Base-by-base conservation (phyloP, 2,888 invertebrate species). In the Ctenicera cuprea region DNA sequence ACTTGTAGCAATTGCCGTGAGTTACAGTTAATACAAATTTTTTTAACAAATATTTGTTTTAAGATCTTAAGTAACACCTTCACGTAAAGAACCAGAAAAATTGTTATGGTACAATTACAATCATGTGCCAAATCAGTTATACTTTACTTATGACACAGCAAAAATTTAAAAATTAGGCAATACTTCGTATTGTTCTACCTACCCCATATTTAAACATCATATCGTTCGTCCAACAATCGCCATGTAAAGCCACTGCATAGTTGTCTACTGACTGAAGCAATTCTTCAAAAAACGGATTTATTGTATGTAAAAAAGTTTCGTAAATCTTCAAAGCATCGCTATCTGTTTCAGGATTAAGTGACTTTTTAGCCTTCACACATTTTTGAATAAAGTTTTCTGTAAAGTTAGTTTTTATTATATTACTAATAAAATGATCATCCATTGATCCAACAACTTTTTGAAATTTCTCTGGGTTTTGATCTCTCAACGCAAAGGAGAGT, bases 401-500 rank as follows among this genome's bases (percentile, higher is more conserved):
- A 41, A n/a, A n/a, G 12, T 41, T 14, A 41, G 12, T n/a, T 8
- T 41, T 41, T 41, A 14, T 26, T 12, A 63, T 26, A n/a, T n/a
- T 7, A 26, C 0, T 20, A 16, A 11, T 14, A 26, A 45, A 63
- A 18, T 54, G 26, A 33, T n/a, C 33, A 22, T 57, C 30, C 41
- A 41, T 61, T 26, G 9, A 16, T 18, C 43, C 43, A 1, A 22
- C 43, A 12, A 63, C 4, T 14, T 64, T 43, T 3, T 45, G 30
- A 45, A 71, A 71, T 8, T 26, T 14, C 16, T 82, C 77, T 1
- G 81, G 80, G 20, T 82, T 64, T 52, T 81, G 77, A 50, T 83
- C 76, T 22, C 77, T 81, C 48, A 85, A 70, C 0, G 82, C 84
- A 16, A 81, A 80, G 1, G 83, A 83, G 1, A 83, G 67, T 0